Base-by-base conservation (phyloP, 2,113 vertebrate species). In the Rhinopomastus cyanomelas region DNA sequence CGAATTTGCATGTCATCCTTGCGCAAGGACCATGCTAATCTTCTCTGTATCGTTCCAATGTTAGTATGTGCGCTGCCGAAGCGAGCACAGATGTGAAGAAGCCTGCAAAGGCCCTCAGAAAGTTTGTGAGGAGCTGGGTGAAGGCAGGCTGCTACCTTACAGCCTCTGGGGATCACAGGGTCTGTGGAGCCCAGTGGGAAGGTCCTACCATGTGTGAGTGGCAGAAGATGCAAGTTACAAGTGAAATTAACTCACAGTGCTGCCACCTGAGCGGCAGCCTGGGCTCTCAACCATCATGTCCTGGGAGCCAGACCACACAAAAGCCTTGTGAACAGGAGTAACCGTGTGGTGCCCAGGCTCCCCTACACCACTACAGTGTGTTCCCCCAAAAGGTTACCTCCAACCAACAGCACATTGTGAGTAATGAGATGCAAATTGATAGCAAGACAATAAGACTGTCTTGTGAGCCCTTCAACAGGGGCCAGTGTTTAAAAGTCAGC, bases 391-490 rank as follows among this genome's bases (percentile, higher is more conserved):
- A 95, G 93, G 96, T 94, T 95, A 92, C 90, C 88, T 97, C 95
- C 93, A 92, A 56, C 68, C 75, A 96, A 71, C 34, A 23, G 87
- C 26, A 53, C 82, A 86, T 59, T 96, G 95, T 98, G 97, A 95
- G 97, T 98, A 97, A 98, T 98, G 97, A 98, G 96, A 98, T 98
- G 97, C 95, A 98, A 97, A 98, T 98, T 97, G 97, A 96, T 95
- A 95, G 95, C 91, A 78, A 97, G 96, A 97, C 97, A 98, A 97
- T 97, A 95, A 97, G 96, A 88, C 97, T 95, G 96, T 94, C 97
- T 94, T 94, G 82, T 95, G 96, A 96, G 92, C 93, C 87, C 93
- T 95, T 95, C 91, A 19, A 91, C 81, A 81, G 96, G 96, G 96
- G 81, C 94, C 97, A 96, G 96, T 96, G 96, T 97, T 97, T 96